These are phyloP conservation scores for Edolisoma coerulescens DNA, from an alignment of 2,113 vertebrate species.

Conservation along the genomic window DNA sequence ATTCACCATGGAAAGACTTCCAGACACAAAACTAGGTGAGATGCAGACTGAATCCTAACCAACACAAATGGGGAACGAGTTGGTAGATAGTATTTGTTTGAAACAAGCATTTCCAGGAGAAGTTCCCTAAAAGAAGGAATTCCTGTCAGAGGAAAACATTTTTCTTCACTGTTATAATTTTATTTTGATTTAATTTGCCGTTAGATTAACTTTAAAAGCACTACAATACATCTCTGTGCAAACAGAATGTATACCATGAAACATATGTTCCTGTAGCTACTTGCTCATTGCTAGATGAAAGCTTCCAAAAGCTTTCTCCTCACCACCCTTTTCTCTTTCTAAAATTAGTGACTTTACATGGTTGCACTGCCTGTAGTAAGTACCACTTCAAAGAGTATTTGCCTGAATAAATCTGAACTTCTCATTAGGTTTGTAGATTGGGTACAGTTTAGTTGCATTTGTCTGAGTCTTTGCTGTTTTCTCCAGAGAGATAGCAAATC, in stretches of 20 bases:
- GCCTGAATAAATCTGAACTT: background rate
- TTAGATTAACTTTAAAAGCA: background rate
- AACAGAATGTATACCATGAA: background rate
- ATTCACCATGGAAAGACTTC: background rate
- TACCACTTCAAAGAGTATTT: background rate
- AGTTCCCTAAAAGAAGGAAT: background rate
- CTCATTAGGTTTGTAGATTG: background rate
- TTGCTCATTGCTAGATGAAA: background rate
- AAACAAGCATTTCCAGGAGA: background rate
- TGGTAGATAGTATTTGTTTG: background rate
- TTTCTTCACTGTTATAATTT: rapidly evolving
- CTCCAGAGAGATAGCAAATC: background rate
- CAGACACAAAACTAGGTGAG: background rate
- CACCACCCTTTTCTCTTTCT: background rate
- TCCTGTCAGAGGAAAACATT: background rate
- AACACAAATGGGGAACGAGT: background rate
- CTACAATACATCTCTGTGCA: background rate
- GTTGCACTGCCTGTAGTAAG: background rate
- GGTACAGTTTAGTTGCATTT: background rate
- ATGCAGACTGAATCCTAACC: background rate
- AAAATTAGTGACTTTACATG: background rate
- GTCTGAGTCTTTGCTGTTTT: background rate
- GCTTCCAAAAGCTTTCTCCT: background rate
- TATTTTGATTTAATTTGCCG: background rate
- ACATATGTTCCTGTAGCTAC: background rate